Conservation (phyloP, 2,888 invertebrate genomes). For the Drosophila fungiperda region DNA sequence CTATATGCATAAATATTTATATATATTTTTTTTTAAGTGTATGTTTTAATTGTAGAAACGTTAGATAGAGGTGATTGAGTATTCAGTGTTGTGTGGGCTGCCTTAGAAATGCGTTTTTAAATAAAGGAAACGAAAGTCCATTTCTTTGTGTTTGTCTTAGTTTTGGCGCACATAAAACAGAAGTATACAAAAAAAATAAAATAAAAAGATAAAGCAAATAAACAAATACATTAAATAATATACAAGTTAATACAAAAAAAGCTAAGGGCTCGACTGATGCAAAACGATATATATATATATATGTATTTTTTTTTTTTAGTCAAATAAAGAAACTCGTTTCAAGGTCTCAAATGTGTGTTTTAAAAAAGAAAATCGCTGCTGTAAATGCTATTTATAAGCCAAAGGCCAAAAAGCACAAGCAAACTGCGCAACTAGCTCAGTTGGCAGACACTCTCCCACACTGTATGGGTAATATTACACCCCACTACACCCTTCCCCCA, state of each 20-base stretch:
- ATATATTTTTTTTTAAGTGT: neutral
- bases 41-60: slow-evolving; percentile 7
- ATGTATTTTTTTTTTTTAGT: neutral
- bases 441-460: slow-evolving; percentile 52
- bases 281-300: neutral
- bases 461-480: slow-evolving; percentile 41
- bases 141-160: slow-evolving; percentile 64
- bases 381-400: slow-evolving; percentile 38
- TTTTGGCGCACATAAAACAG: slow-evolving; percentile 30
- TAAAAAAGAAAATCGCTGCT: slow-evolving; percentile 68
- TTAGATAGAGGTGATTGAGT: slow-evolving; percentile 15
- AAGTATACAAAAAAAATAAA: slow-evolving; percentile 36
- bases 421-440: neutral
- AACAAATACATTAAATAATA: slow-evolving; percentile 34
- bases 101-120: slow-evolving; percentile 66
- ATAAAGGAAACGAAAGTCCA: slow-evolving; percentile 74
- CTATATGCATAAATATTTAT: slow-evolving; percentile 5
- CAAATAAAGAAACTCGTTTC: slow-evolving; percentile 47
- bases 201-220: slow-evolving; percentile 39
- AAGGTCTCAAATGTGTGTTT: slow-evolving; percentile 74
- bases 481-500: neutral
- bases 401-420: slow-evolving; percentile 24
- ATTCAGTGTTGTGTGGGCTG: slow-evolving; percentile 15
- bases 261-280: slow-evolving; percentile 2
- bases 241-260: slow-evolving; percentile 10